Evolutionary conservation across 2,888 invertebrate species (phyloP).

Genomic region (Agonopterix alstromeriana): DNA sequence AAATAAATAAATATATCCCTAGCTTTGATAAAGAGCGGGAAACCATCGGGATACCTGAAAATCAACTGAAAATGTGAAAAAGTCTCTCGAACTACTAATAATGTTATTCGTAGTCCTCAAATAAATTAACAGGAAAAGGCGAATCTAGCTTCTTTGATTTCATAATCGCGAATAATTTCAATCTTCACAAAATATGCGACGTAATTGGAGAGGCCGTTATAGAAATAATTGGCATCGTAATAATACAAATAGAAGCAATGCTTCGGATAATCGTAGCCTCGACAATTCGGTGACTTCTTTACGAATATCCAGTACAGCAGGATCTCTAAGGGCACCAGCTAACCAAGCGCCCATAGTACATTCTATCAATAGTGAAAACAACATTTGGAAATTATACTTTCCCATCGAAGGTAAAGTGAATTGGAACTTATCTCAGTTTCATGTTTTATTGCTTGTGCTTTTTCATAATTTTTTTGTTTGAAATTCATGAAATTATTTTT

Average conservation of each 20-base stretch:
- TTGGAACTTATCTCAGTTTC: background rate
- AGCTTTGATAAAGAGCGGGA: too few species aligned
- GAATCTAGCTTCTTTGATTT: too few species aligned
- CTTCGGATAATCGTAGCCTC: slow-evolving; percentile 32
- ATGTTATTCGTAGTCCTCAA: too few species aligned
- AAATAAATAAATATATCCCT: too few species aligned
- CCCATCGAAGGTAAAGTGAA: slow-evolving; percentile 77
- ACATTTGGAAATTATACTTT: slow-evolving; percentile 88
- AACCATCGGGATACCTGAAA: too few species aligned
- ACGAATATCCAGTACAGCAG: slow-evolving; percentile 30
- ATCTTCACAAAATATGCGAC: slow-evolving; percentile 38
- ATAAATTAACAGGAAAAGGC: too few species aligned
- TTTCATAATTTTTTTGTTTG: too few species aligned
- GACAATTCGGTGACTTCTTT: slow-evolving; percentile 39
- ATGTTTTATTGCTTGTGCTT: background rate
- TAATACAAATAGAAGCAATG: slow-evolving; percentile 24
- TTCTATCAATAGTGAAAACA: slow-evolving; percentile 56
- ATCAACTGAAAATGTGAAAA: too few species aligned
- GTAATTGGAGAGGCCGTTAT: slow-evolving; percentile 61
- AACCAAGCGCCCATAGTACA: slow-evolving; percentile 55
- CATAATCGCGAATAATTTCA: too few species aligned
- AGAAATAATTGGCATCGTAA: slow-evolving; percentile 45
- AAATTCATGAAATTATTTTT: too few species aligned
- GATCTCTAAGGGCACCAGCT: slow-evolving; percentile 53
- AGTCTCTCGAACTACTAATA: too few species aligned